Evolutionary conservation across 2,113 vertebrate species (phyloP).

Genomic region (Nanorana parkeri): DNA sequence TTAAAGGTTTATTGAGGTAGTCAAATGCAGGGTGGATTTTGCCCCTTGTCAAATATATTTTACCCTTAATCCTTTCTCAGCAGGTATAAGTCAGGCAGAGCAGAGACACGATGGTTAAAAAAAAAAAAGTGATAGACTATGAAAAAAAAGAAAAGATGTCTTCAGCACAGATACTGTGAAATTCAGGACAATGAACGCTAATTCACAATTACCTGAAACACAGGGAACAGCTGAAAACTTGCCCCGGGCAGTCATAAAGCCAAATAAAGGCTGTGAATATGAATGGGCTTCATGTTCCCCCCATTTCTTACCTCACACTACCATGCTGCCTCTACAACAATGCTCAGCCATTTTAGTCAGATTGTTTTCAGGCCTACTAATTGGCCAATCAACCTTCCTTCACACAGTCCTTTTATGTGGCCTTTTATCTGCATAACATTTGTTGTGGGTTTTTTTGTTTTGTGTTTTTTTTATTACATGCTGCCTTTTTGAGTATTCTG

Average conservation of each 20-base stretch:
- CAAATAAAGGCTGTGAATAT: constrained; percentile 41
- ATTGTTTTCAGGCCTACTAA: constrained; percentile 47
- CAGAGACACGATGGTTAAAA: neutral
- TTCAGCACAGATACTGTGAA: constrained; percentile 24
- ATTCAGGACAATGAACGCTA: constrained; percentile 31
- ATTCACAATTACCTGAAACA: constrained; percentile 56
- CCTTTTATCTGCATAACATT: too few relatives aligned
- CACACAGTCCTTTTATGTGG: neutral
- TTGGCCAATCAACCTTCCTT: constrained; percentile 41
- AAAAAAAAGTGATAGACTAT: neutral
- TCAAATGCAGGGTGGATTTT: neutral
- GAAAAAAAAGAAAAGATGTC: neutral
- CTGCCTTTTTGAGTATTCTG: too few relatives aligned
- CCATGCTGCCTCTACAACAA: constrained; percentile 14
- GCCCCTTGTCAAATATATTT: neutral
- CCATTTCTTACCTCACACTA: constrained; percentile 36
- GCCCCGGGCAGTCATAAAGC: constrained; percentile 39
- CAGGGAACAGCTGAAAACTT: constrained; percentile 42
- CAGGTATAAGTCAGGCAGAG: constrained; percentile 5
- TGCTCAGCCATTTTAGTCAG: constrained; percentile 13
- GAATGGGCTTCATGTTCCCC: constrained; percentile 34
- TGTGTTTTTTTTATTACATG: too few relatives aligned
- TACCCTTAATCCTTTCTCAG: neutral
- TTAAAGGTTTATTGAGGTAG: neutral
- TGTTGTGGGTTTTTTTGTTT: too few relatives aligned